Percentiles rank a stretch among this genome's conserved stretches.
Conservation (phyloP, 2,113 vertebrate genomes). For the Taurulus bubalis region DNA sequence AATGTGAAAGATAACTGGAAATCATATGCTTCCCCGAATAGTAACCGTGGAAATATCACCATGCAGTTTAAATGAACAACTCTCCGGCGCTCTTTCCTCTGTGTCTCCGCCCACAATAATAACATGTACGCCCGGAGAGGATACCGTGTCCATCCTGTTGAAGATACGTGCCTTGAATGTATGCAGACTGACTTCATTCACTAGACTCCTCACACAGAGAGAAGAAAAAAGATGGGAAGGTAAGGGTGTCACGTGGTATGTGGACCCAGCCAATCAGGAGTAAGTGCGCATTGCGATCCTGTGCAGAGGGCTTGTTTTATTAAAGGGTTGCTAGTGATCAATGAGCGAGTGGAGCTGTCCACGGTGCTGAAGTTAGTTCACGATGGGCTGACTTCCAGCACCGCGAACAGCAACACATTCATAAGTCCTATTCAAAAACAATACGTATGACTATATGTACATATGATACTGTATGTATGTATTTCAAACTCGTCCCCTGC, state of each 20-base stretch:
- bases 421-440: not conserved
- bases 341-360: slow-evolving; percentile 67
- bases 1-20: not conserved
- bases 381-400: slow-evolving; percentile 37
- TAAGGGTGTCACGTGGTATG: slow-evolving; percentile 59
- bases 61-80: not conserved
- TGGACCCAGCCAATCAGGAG: slow-evolving; percentile 64
- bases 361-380: slow-evolving; percentile 55
- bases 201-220: slow-evolving; percentile 20
- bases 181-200: slow-evolving; percentile 57
- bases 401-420: slow-evolving; percentile 26
- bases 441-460: not conserved
- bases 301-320: slow-evolving; percentile 73
- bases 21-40: not conserved
- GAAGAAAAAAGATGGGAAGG: slow-evolving; percentile 30
- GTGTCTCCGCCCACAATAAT: not conserved
- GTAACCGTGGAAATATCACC: not conserved
- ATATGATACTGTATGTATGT: not conserved
- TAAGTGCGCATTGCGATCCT: slow-evolving; percentile 84
- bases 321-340: slow-evolving; percentile 68
- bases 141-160: slow-evolving; percentile 4
- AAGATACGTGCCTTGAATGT: slow-evolving; percentile 23
- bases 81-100: not conserved
- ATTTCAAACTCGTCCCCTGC: not conserved
- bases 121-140: not conserved